Percentiles rank a stretch among this genome's conserved stretches.
phyloP scores from a whole-genome alignment of 2,797 vertebrate species.

The Mus spretus region DNA sequence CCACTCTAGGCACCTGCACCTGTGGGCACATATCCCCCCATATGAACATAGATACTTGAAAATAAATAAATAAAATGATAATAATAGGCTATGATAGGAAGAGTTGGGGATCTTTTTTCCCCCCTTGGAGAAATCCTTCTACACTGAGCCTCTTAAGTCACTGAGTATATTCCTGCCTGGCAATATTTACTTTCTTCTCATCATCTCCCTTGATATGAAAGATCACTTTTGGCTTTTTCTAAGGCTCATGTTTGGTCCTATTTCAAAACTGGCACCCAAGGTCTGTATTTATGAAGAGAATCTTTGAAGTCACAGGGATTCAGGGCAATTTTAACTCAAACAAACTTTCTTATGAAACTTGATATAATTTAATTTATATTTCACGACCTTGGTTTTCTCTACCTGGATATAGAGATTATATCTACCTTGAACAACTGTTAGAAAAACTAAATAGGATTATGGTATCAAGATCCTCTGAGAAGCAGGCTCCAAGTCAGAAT shows the following conservation, averaged over 20 bases:
- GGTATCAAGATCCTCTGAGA: background rate
- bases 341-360: background rate
- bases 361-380: background rate
- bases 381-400: background rate
- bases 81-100: background rate
- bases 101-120: background rate
- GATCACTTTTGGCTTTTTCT: background rate
- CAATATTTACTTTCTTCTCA: background rate
- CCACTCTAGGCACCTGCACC: background rate
- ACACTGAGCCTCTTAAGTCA: background rate
- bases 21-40: background rate
- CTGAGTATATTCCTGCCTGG: background rate
- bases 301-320: background rate
- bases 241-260: background rate
- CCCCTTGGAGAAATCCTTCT: background rate
- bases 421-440: background rate
- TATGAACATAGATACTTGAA: background rate
- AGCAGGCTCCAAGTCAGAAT: conserved; percentile 50
- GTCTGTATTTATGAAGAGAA: background rate
- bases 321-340: background rate
- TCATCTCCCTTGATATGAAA: background rate
- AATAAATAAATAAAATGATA: background rate
- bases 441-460: conserved; percentile 7
- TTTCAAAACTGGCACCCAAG: background rate
- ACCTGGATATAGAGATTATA: background rate